Evolutionary conservation across 53 echinoderm and acorn worm genomes (phyloP), one percentile per base, ranked within the genome.

Genomic region (Apostichopus leukothele): DNA sequence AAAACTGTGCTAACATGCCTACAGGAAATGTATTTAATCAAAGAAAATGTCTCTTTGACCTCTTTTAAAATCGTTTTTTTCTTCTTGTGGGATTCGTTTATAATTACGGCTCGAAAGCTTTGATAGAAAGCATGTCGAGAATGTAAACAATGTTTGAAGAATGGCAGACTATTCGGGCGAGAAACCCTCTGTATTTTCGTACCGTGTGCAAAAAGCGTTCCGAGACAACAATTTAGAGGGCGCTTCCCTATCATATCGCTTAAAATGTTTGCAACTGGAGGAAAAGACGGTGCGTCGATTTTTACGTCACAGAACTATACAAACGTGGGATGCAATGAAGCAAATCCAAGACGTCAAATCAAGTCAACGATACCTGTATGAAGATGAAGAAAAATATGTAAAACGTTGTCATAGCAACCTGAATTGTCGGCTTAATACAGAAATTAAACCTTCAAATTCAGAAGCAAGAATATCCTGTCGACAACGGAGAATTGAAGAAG

Each of bases 151-250:
- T 57, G 57, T 7, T 57, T 7, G 57, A 1, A 57, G 57, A 57
- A 71, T 71, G 71, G 18, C 71, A 19, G 71, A 71, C 71, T 71
- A 0, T 18, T 5, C 71, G 18, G 20, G 71, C 71, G 71, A 71
- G 20, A 60, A 60, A 50, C 85, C 85, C 5, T 85, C 85, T 5
- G 85, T 85, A 7, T 85, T 60, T 20, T 85, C 85, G 5, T 5
- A 67, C 5, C 85, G 85, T 60, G 85, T 85, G n/a, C 85, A 85
- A 60, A 85, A 85, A 60, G 85, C 85, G 6, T 85, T 85, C 50
- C 85, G 85, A 16, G 25, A 18, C 14, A 85, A 85, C 51, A 9
- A 50, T 5, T 63, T 66, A 67, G 85, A 85, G 66, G 85, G 60
- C 21, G 67, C 67, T 9, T 60, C 16, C 12, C 85, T 85, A 12